Percentiles rank a stretch among this genome's conserved stretches.
Conservation (phyloP, 2,113 vertebrate species). For the Megalops atlanticus region DNA sequence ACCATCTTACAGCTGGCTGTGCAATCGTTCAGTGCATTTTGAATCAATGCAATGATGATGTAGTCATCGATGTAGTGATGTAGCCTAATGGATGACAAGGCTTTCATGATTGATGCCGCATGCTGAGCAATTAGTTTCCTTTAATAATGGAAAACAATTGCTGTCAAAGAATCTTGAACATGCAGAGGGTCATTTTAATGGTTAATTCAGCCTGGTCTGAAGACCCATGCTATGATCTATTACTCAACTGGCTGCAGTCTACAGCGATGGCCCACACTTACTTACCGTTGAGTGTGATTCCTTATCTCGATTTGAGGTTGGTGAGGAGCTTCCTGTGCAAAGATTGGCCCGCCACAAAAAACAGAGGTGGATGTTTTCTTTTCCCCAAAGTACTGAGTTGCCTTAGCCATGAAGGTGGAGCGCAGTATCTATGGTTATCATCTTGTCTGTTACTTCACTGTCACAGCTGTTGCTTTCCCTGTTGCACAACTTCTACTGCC, state of each 20-base stretch:
- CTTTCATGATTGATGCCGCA: no score
- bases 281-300: conserved; percentile 6
- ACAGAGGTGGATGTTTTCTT: neutral
- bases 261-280: neutral
- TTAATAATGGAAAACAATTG: no score
- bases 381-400: neutral
- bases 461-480: neutral
- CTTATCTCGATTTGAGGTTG: conserved; percentile 10
- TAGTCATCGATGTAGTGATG: no score
- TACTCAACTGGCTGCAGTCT: neutral
- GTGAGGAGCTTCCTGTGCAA: neutral
- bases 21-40: no score
- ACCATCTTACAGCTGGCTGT: no score
- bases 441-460: neutral
- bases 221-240: neutral
- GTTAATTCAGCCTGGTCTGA: no score
- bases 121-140: no score
- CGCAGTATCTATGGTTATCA: neutral
- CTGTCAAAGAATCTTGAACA: no score
- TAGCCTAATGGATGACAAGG: no score
- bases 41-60: no score
- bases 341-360: neutral
- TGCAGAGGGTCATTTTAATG: no score
- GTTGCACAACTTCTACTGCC: no score
- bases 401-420: neutral